Evolutionary conservation across 2,113 vertebrate species (phyloP).

Genomic region (Danio rerio): DNA sequence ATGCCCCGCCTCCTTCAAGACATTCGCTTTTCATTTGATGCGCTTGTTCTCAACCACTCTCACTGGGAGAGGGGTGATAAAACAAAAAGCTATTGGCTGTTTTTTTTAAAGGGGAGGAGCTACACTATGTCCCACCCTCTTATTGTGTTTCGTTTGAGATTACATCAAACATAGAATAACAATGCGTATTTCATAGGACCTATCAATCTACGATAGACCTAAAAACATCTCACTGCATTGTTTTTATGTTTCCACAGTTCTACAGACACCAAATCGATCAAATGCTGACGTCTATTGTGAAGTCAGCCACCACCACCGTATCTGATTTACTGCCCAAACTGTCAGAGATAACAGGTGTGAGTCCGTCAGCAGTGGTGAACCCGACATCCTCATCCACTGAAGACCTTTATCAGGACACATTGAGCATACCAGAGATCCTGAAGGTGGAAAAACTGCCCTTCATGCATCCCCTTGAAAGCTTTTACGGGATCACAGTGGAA

Average conservation of each 20-base stretch:
- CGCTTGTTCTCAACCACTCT: too few species aligned
- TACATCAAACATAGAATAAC: too few species aligned
- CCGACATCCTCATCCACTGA: neutral
- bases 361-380: neutral
- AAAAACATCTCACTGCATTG: neutral
- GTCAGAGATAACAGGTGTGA: neutral
- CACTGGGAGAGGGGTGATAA: too few species aligned
- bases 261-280: slow-evolving; percentile 18
- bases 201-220: neutral
- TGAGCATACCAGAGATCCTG: neutral
- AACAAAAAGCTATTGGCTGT: too few species aligned
- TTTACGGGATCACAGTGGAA: slow-evolving; percentile 1
- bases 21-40: too few species aligned
- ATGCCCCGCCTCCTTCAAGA: too few species aligned
- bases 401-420: neutral
- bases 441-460: neutral
- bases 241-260: neutral
- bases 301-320: neutral
- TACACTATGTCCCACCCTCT: too few species aligned
- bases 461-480: neutral
- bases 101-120: too few species aligned
- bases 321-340: neutral
- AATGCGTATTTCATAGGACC: too few species aligned
- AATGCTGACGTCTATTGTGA: slow-evolving; percentile 8
- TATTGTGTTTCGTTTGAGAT: too few species aligned